Conservation (phyloP, 1,140 invertebrate species). For the Sitophilus oryzae region DNA sequence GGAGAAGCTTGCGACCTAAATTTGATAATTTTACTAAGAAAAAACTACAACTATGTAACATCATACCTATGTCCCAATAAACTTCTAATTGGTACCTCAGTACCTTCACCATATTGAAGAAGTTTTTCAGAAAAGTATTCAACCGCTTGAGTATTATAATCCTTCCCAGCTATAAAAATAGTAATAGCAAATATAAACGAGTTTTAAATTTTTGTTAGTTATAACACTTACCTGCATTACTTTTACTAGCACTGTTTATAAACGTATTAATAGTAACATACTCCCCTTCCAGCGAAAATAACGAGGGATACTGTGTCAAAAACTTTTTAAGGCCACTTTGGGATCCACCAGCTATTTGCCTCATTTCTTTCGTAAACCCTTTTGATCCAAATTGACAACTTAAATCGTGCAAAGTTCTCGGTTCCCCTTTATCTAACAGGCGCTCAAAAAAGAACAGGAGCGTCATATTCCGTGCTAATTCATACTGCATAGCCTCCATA, state of each 20-base stretch:
- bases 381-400: constrained; percentile 95
- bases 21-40: constrained; percentile 17
- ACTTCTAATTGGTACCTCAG: constrained; percentile 89
- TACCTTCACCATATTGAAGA: constrained; percentile 80
- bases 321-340: constrained; percentile 90
- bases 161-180: constrained; percentile 56
- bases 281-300: constrained; percentile 88
- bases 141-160: constrained; percentile 88
- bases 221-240: constrained; percentile 27
- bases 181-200: not conserved
- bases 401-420: constrained; percentile 89
- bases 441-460: constrained; percentile 93
- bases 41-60: not conserved
- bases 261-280: constrained; percentile 83
- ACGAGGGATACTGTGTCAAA: constrained; percentile 80
- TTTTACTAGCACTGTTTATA: constrained; percentile 30
- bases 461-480: constrained; percentile 88
- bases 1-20: constrained; percentile 82
- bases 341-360: constrained; percentile 89
- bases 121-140: constrained; percentile 92
- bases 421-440: constrained; percentile 87
- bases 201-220: not conserved
- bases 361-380: constrained; percentile 92
- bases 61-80: constrained; percentile 68
- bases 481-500: constrained; percentile 91